Evolutionary conservation across 2,888 invertebrate genomes (phyloP).

Genomic region (Baronia brevicornis): DNA sequence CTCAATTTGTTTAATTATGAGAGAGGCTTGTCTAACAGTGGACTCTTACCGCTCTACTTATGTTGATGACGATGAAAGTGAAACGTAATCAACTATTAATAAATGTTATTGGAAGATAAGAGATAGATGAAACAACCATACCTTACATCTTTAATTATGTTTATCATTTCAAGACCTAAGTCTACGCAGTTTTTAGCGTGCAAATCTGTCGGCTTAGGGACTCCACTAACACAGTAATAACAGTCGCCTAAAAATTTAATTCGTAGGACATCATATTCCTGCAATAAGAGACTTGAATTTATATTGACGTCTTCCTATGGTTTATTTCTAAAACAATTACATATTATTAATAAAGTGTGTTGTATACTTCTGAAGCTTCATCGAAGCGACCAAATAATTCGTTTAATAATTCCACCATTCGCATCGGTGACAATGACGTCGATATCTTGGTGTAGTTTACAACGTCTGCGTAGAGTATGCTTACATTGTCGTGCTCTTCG

Average conservation of each 20-base stretch:
- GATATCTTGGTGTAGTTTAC: conserved; percentile 95
- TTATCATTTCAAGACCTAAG: conserved; percentile 94
- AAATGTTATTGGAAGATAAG: no score
- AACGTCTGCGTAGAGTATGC: conserved; percentile 94
- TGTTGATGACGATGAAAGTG: no score
- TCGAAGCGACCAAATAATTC: conserved; percentile 95
- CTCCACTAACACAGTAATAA: conserved; percentile 93
- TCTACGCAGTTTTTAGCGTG: conserved; percentile 95
- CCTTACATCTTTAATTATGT: conserved; percentile 89
- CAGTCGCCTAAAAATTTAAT: conserved; percentile 96
- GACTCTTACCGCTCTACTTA: no score
- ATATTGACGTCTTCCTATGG: no score
- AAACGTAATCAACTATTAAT: no score
- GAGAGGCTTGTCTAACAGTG: no score
- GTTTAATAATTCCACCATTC: conserved; percentile 90
- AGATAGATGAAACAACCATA: conserved; percentile 29
- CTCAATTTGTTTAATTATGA: no score
- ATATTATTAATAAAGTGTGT: background rate
- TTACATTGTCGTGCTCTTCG: conserved; percentile 90
- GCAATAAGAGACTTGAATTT: conserved; percentile 26
- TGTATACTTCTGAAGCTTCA: conserved; percentile 88
- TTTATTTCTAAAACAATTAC: background rate
- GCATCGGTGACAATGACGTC: conserved; percentile 85
- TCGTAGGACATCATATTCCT: conserved; percentile 84
- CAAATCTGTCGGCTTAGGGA: conserved; percentile 83